Percentiles rank a stretch among this genome's conserved stretches.
Conservation (phyloP, 2,113 vertebrate species). For the Calidris pygmaea region DNA sequence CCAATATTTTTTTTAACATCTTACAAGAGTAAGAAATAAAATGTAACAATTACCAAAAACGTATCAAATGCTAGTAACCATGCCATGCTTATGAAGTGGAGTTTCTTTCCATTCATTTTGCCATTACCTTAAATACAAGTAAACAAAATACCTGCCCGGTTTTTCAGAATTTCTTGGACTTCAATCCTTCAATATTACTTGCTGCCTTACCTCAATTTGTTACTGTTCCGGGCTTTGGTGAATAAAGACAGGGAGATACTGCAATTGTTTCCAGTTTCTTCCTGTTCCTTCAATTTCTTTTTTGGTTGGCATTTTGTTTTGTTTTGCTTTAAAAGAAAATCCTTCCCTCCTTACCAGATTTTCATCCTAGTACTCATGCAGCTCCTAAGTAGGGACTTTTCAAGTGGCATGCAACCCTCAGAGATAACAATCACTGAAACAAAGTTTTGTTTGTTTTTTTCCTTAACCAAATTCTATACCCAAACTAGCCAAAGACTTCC, state of each 20-base stretch:
- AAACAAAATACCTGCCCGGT: rapidly evolving
- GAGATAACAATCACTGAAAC: neutral
- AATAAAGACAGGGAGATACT: conserved; percentile 9
- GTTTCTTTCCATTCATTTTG: neutral
- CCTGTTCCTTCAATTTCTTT: conserved; percentile 6
- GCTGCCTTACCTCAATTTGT: conserved; percentile 30
- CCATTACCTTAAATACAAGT: neutral
- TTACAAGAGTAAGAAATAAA: neutral
- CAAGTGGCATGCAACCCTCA: neutral
- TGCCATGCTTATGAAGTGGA: neutral
- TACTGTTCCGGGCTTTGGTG: conserved; percentile 2
- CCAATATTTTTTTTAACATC: rapidly evolving
- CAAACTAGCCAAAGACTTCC: neutral
- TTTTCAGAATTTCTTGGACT: neutral
- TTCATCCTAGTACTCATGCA: neutral
- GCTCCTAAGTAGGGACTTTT: neutral
- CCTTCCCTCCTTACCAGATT: neutral
- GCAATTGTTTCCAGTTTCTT: conserved; percentile 21
- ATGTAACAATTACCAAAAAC: neutral
- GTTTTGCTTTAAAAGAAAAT: neutral
- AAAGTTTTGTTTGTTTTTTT: neutral
- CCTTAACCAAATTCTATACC: neutral
- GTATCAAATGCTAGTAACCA: neutral
- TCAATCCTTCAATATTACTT: neutral
- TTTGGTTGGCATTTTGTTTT: neutral